A percentile compares a stretch with the other conserved stretches of the same genome.
phyloP scores from a whole-genome alignment of 2,797 vertebrate species.

The Melanotaenia trifasciata region DNA sequence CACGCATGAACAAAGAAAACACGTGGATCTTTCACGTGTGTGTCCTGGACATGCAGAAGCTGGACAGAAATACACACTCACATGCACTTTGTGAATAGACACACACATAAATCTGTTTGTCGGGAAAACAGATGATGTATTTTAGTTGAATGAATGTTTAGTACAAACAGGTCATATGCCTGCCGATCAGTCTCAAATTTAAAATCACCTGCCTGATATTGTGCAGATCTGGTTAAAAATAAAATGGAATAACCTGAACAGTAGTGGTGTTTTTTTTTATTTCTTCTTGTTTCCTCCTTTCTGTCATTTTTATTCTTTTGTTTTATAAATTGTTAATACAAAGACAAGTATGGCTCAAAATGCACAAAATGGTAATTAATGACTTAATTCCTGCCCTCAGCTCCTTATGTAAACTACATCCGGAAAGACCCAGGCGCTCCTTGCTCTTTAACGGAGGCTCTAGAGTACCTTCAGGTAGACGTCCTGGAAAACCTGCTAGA shows the following conservation, averaged over 20 bases:
- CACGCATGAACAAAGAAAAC: conserved; percentile 38
- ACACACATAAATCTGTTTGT: conserved; percentile 43
- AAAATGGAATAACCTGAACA: neutral
- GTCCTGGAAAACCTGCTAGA: conserved; percentile 89
- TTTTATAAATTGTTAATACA: neutral
- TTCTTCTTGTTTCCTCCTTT: neutral
- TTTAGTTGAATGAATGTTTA: conserved; percentile 10
- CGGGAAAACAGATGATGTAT: conserved; percentile 22
- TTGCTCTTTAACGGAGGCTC: conserved; percentile 95
- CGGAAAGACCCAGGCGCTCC: conserved; percentile 92
- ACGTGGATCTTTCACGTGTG: conserved; percentile 49
- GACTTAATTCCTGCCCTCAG: conserved; percentile 71
- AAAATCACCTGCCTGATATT: neutral
- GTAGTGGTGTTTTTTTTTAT: neutral
- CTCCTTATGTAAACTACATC: conserved; percentile 95
- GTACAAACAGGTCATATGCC: conserved; percentile 26
- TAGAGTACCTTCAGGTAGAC: conserved; percentile 97
- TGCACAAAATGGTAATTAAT: neutral
- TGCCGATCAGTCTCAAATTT: neutral
- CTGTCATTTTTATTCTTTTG: neutral
- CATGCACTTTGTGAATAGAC: conserved; percentile 16
- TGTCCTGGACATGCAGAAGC: conserved; percentile 34
- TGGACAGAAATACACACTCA: conserved; percentile 26
- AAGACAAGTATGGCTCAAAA: neutral
- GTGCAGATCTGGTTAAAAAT: conserved; percentile 1